A percentile compares a stretch with the other conserved stretches of the same genome.
Conservation (phyloP, 1,140 invertebrate species). For the Pachypsylla venusta region DNA sequence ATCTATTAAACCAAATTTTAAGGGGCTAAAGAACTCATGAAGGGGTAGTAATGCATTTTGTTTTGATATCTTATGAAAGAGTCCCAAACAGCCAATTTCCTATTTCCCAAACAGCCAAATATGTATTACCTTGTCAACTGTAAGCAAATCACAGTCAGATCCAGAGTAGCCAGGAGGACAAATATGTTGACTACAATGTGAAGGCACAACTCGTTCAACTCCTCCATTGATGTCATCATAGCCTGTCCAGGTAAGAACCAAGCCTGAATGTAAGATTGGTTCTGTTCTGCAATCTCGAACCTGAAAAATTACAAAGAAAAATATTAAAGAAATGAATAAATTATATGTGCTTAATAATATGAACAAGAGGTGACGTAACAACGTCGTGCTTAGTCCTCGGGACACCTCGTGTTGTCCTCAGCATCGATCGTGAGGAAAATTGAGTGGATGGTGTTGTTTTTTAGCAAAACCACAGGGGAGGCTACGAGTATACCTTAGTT, state of each 20-base stretch:
- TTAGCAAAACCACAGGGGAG: too few relatives aligned
- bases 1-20: too few relatives aligned
- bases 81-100: too few relatives aligned
- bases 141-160: constrained; percentile 63
- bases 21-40: too few relatives aligned
- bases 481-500: too few relatives aligned
- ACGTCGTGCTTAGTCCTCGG: neutral
- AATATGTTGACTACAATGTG: constrained; percentile 71
- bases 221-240: constrained; percentile 77
- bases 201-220: constrained; percentile 83
- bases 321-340: neutral
- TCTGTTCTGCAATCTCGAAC: constrained; percentile 73
- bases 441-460: too few relatives aligned
- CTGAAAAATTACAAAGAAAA: constrained; percentile 18
- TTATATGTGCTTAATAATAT: too few relatives aligned
- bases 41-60: too few relatives aligned
- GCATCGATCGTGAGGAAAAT: neutral
- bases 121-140: constrained; percentile 53
- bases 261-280: constrained; percentile 69
- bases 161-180: constrained; percentile 75
- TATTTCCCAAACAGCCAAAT: too few relatives aligned
- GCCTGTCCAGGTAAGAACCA: constrained; percentile 81
- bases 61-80: too few relatives aligned
- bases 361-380: too few relatives aligned
- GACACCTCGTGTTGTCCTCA: neutral